Evolutionary conservation across 2,888 invertebrate species (phyloP), one percentile per base, ranked within the genome.

Genomic region (Neoaliturus tenellus): DNA sequence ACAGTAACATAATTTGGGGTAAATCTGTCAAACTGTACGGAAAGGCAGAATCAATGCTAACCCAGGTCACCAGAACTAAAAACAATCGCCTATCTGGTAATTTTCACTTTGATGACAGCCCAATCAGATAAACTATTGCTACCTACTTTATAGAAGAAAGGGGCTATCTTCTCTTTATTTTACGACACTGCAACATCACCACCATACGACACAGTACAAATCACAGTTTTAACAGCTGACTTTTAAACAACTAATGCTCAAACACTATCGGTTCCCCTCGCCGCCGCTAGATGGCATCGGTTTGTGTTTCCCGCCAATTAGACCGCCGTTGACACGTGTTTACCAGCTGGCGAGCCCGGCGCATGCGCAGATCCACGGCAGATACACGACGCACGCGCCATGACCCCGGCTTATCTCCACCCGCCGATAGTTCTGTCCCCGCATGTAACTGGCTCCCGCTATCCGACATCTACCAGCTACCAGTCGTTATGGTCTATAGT

Each of bases 261-360:
- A 48, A 8, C 48, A 14, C 48, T 17, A 17, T 12, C 39, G 12
- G 39, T 39, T 10, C 35, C 10, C 35, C 4, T 35, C 35, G 6
- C 35, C 35, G 4, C 10, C 35, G 35, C 35, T 10, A 35, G 35
- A 6, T 35, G 35, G 44, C 44, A 44, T 44, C 44, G 17, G 6
- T 44, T 62, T 62, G 31, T 31, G 31, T 62, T 14, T 62, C 28
- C 62, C 62, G 62, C 62, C 62, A 62, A 62, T 62, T 62, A 62
- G 31, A 5, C 25, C 8, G 1, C 12, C 8, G 28, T 31, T 62
- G 62, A 62, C 62, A 62, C 62, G 4, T 31, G 62, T 62, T 62
- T 62, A 62, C 62, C 62, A 28, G 62, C 48, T 48, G 14, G 14
- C 48, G 14, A 48, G 48, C 48, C 5, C n/a, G 14, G 14, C 23